Evolutionary conservation across 2,888 invertebrate genomes (phyloP).

Genomic region (Campoplex nolae): DNA sequence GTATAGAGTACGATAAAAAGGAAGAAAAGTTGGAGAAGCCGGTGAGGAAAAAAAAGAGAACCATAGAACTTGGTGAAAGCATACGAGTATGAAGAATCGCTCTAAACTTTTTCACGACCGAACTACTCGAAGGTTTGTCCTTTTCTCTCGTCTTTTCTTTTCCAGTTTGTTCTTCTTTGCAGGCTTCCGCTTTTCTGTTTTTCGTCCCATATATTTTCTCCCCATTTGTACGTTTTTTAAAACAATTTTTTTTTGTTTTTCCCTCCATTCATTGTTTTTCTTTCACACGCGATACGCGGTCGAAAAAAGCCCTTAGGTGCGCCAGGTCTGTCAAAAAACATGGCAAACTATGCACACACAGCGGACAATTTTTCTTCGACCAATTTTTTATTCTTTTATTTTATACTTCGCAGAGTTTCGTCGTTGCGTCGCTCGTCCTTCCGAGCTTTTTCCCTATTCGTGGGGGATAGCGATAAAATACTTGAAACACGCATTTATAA

Average conservation of each 20-base stretch:
- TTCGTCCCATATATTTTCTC: conserved; percentile 36
- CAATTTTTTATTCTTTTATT: conserved; percentile 32
- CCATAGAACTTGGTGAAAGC: conserved; percentile 52
- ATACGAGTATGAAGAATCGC: conserved; percentile 53
- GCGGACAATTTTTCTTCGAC: conserved; percentile 61
- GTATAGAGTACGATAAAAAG: neutral
- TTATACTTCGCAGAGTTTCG: conserved; percentile 25
- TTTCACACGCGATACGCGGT: conserved; percentile 28
- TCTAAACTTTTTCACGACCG: conserved; percentile 61
- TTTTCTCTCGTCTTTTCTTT: conserved; percentile 36
- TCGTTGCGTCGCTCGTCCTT: conserved; percentile 6
- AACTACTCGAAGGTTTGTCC: conserved; percentile 57
- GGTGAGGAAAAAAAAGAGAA: conserved; percentile 19
- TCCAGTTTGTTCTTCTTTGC: conserved; percentile 21
- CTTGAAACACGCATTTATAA: conserved; percentile 64
- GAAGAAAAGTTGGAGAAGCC: conserved; percentile 17
- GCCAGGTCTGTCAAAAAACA: conserved; percentile 52
- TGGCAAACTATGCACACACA: conserved; percentile 37
- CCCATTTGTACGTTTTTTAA: conserved; percentile 41
- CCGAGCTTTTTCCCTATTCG: conserved; percentile 28
- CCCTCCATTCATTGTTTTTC: conserved; percentile 25
- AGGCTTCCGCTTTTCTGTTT: conserved; percentile 27
- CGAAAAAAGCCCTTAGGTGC: conserved; percentile 33
- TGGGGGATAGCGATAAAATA: conserved; percentile 60
- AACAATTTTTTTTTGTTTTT: conserved; percentile 9